phyloP scores from a whole-genome alignment of 2,113 vertebrate genomes.

The Podilymbus podiceps region DNA sequence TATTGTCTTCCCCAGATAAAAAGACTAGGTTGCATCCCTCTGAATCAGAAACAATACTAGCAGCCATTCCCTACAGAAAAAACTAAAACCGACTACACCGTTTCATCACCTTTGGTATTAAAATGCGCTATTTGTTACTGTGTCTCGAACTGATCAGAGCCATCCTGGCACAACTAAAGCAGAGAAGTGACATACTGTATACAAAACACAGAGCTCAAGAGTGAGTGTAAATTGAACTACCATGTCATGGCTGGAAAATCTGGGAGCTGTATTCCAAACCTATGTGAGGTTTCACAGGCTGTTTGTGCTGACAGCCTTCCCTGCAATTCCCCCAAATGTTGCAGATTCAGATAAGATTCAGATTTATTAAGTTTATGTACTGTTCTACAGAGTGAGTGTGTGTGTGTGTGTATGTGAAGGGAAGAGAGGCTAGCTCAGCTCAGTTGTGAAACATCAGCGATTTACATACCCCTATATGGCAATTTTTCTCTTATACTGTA shows the following conservation, averaged over 20 bases:
- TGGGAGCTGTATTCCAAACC: constrained; percentile 47
- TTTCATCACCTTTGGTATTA: constrained; percentile 7
- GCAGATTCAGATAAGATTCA: constrained; percentile 70
- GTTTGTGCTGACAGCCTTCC: constrained; percentile 41
- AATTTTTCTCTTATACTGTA: constrained; percentile 57
- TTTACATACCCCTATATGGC: constrained; percentile 71
- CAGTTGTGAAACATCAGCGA: constrained; percentile 37
- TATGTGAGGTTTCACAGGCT: constrained; percentile 66
- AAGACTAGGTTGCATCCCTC: background rate
- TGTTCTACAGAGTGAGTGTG: background rate
- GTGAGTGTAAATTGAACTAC: constrained; percentile 42
- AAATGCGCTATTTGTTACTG: background rate
- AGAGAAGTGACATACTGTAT: constrained; percentile 21
- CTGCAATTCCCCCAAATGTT: constrained; percentile 40
- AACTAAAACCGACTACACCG: background rate
- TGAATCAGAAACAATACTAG: background rate
- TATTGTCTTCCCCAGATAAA: background rate
- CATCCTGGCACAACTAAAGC: constrained; percentile 2
- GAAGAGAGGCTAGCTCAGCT: constrained; percentile 9
- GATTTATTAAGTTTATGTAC: constrained; percentile 68
- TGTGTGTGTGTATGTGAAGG: background rate
- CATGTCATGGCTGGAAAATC: constrained; percentile 40
- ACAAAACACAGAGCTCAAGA: constrained; percentile 45
- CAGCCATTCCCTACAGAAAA: background rate
- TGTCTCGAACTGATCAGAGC: background rate